A percentile compares a stretch with the other conserved stretches of the same genome.
phyloP scores from a whole-genome alignment of 2,113 vertebrate genomes.

The Xiphophorus hellerii region DNA sequence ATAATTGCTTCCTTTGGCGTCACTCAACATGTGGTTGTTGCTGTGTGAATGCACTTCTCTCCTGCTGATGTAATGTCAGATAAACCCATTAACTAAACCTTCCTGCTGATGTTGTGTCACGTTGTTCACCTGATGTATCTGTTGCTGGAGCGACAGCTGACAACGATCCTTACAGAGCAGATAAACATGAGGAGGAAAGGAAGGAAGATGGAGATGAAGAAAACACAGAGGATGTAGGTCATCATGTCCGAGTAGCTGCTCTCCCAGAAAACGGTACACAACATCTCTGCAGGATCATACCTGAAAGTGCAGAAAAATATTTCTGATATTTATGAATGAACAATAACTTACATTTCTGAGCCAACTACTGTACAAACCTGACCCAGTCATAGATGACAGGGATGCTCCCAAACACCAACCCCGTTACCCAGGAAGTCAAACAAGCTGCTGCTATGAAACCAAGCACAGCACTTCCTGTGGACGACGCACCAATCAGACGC shows the following conservation, averaged over 20 bases:
- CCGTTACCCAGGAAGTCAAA: conserved; percentile 72
- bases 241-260: conserved; percentile 79
- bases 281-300: conserved; percentile 80
- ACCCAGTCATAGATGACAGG: conserved; percentile 78
- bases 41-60: too few species aligned
- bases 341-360: not conserved
- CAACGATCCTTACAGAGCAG: conserved; percentile 59
- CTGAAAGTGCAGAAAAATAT: conserved; percentile 38
- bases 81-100: not conserved
- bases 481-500: conserved; percentile 44
- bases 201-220: conserved; percentile 70
- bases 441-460: conserved; percentile 56
- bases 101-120: not conserved
- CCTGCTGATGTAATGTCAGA: too few species aligned
- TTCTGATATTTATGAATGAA: not conserved
- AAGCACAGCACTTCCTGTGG: conserved; percentile 40
- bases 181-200: conserved; percentile 70
- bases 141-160: conserved; percentile 33
- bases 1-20: too few species aligned
- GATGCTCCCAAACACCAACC: conserved; percentile 73
- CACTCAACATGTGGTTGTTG: too few species aligned
- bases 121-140: conserved; percentile 48
- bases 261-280: conserved; percentile 82
- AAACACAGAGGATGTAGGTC: conserved; percentile 77
- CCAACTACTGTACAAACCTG: conserved; percentile 52